Evolutionary conservation across 2,888 invertebrate species (phyloP), one percentile per base, ranked within the genome.

Genomic region (Aelia acuminata): DNA sequence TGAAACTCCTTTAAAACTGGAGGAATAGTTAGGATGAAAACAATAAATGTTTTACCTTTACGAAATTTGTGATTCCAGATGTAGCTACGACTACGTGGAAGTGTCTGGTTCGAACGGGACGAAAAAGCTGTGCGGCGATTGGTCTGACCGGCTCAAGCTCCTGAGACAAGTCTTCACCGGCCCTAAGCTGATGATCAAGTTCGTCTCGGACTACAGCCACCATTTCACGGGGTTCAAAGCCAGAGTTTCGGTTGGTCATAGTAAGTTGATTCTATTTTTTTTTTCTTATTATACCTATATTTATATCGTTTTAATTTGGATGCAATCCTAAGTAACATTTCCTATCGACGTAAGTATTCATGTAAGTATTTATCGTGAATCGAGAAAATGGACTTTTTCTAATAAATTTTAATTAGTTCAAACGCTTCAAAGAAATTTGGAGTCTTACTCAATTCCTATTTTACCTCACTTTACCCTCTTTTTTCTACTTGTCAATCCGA

Each of bases 121-220:
- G n/a, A 88, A 88, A 89, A 88, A 90, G 93, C 93, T 87, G 39
- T 97, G 97, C 92, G 97, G 97, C 22, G 96, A 97, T 92, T 96
- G 96, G 96, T 96, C 95, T 91, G 94, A 95, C 48, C 95, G 95
- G 91, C 93, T 96, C 88, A 97, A 97, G 92, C 93, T 96, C 39
- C 92, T 97, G 85, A 94, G 95, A 49, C 93, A 95, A 93, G 94
- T 95, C 89, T 95, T 96, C 39, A 92, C 92, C 4, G 94, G 94
- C 1, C 94, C 95, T 86, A 93, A 93, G 90, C 92, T 96, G 89
- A 93, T 94, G n/a, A 92, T 97, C 87, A 93, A 94, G 87, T 96
- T 97, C 92, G 94, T 94, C 63, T 95, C 96, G 0, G 97, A 97
- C 92, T 96, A 96, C 91, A 96, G 96, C 0, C 94, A 96, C 91